Evolutionary conservation across 2,888 invertebrate species (phyloP), one percentile per base, ranked within the genome.

Genomic region (Diplolepis rosae): DNA sequence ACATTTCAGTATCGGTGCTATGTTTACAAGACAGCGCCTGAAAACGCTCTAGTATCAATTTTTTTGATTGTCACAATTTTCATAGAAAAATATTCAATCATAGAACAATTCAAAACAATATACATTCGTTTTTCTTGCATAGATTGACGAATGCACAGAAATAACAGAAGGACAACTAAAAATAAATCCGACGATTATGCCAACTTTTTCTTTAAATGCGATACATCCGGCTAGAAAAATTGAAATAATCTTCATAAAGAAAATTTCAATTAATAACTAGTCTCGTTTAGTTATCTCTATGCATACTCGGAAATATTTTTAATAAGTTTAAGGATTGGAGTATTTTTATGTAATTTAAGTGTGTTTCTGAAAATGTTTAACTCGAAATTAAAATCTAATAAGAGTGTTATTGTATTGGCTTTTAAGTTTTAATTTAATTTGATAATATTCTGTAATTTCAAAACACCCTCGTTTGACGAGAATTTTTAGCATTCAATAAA

Each of bases 41-140:
- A 65, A 71, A 51, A 78, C 22, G n/a, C n/a, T 61, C 28, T 27
- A 32, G 72, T 73, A 68, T 72, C 70, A 56, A 73, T 77, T 78
- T 78, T 86, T 85, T 85, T 86, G 86, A 82, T 84, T 84, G 74
- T 80, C 74, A 81, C 74, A 50, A 35, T 56, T 35, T 35, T 61
- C 13, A 61, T 61, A 13, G 35, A 35, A 61, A 61, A 35, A 39
- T 7, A 52, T 52, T 39, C 35, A 4, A 35, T 32, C 54, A 54
- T 54, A 54, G 30, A 39, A 27, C 24, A 22, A 61, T 13, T 61
- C 6, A 61, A 61, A 61, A 61, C 6, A 22, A 7, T 24, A n/a
- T 35, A 7, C 32, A 35, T 18, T 61, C 1, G 39, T 61, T 61
- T 61, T 56, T 61, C 18, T 61, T 39, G 39, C 24, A n/a, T 7